phyloP scores from a whole-genome alignment of 2,113 vertebrate genomes.

The Uropsilus gracilis region DNA sequence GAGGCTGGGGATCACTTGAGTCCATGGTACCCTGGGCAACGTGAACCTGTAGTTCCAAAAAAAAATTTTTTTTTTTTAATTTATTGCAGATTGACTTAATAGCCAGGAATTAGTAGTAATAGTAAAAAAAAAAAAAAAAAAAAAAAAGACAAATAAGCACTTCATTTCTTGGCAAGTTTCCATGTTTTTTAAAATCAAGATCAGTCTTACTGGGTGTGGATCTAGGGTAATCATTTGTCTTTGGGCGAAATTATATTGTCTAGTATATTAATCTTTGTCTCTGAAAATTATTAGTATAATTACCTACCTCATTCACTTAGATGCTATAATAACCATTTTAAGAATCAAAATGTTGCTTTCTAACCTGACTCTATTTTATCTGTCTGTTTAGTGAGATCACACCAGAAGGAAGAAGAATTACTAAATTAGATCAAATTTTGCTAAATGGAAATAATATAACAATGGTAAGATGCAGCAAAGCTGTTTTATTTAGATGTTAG shows the following conservation, averaged over 20 bases:
- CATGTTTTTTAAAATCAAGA: background rate
- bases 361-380: conserved; percentile 54
- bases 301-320: background rate
- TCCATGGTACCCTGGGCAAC: too few relatives aligned
- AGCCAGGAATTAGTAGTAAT: background rate
- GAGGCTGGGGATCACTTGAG: too few relatives aligned
- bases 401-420: conserved; percentile 97
- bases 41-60: too few relatives aligned
- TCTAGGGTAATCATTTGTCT: background rate
- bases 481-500: conserved; percentile 12
- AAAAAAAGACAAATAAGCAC: background rate
- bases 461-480: conserved; percentile 88
- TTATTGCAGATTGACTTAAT: conserved; percentile 16
- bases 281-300: background rate
- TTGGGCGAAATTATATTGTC: background rate
- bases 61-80: too few relatives aligned
- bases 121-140: background rate
- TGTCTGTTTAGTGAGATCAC: conserved; percentile 93
- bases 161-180: conserved; percentile 21
- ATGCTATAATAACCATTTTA: background rate
- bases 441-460: conserved; percentile 99
- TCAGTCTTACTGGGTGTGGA: background rate
- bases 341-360: conserved; percentile 26
- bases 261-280: background rate
- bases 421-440: conserved; percentile 98